Evolutionary conservation across 1,140 invertebrate genomes (phyloP), one percentile per base, ranked within the genome.

Genomic region (Popillia japonica): DNA sequence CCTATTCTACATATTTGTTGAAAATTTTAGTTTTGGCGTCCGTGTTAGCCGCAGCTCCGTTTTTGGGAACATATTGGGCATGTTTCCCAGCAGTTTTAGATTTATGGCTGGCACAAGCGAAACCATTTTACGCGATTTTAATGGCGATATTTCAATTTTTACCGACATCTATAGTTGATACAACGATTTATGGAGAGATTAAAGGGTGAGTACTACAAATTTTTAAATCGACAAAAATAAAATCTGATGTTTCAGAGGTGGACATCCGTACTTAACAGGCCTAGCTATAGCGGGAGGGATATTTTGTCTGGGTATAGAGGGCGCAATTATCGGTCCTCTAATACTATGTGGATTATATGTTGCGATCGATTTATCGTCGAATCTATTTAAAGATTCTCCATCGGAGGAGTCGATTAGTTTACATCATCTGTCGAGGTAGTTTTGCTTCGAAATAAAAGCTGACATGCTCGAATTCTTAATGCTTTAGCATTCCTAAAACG

Each of bases 241-340:
- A 59, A 78, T 80, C 34, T 40, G 78, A 82, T 80, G 80, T 88
- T 90, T 73, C 83, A 96, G 94, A 77, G 95, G 97, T 34, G 96
- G 97, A 27, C 98, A 99, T 90, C 98, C 98, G 0, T 99, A 99
- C 88, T 90, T 99, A 40, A 99, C 98, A n/a, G 98, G 97, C 40
- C 87, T 99, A 41, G 96, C 98, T 0, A 98, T 99, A 82, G 97
- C 97, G 9, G 98, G 98, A n/a, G 98, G 98, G 44, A 96, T 99
- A 80, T 98, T 99, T 86, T 99, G 96, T 89, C 89, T 99, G 76
- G 98, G 98, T 0, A 91, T 98, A 61, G 96, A 99, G 88, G 98
- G 98, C 0, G 98, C 97, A 0, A 96, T 99, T 77, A 94, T 99
- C 79, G 98, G 98, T 0, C 98, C 98, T 0, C 90, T 99, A 0